Conservation (phyloP, 2,888 invertebrate species). For the Pharmacophagus antenor region DNA sequence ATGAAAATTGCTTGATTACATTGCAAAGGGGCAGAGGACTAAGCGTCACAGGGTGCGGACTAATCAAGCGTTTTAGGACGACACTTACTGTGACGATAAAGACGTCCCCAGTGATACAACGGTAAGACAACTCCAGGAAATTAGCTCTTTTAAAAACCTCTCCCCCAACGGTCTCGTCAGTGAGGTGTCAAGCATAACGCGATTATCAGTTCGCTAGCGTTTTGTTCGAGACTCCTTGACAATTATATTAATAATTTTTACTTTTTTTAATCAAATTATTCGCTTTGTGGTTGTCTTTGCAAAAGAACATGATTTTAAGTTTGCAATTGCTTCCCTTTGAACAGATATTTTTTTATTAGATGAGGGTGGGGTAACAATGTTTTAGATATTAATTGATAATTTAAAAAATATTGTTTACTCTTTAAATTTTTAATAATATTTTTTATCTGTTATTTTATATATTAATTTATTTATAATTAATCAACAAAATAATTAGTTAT, state of each 20-base stretch:
- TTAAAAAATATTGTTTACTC: too few species aligned
- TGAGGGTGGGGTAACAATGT: background rate
- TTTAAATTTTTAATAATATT: too few species aligned
- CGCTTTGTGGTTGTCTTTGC: slow-evolving; percentile 2
- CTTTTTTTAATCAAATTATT: slow-evolving; percentile 37
- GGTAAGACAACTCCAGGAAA: slow-evolving; percentile 49
- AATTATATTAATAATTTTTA: slow-evolving; percentile 50
- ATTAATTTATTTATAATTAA: too few species aligned
- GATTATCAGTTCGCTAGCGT: slow-evolving; percentile 46
- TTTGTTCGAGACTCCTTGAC: slow-evolving; percentile 43
- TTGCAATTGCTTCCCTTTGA: slow-evolving; percentile 18
- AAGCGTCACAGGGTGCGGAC: slow-evolving; percentile 44
- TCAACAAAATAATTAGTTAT: too few species aligned
- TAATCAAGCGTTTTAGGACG: slow-evolving; percentile 58
- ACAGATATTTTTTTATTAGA: background rate
- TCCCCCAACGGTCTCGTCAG: slow-evolving; percentile 40
- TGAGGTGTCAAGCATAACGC: slow-evolving; percentile 44
- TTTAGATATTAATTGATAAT: too few species aligned
- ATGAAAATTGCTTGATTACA: slow-evolving; percentile 71
- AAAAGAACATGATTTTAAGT: background rate
- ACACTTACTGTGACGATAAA: slow-evolving; percentile 52
- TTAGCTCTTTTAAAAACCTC: slow-evolving; percentile 55
- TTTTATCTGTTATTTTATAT: too few species aligned
- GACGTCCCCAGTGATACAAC: slow-evolving; percentile 41
- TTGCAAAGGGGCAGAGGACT: slow-evolving; percentile 59